Percentiles rank a stretch among this genome's conserved stretches.
Evolutionary conservation across 53 echinoderm and acorn worm genomes (phyloP).

Genomic region (Temnopleurus reevesii): DNA sequence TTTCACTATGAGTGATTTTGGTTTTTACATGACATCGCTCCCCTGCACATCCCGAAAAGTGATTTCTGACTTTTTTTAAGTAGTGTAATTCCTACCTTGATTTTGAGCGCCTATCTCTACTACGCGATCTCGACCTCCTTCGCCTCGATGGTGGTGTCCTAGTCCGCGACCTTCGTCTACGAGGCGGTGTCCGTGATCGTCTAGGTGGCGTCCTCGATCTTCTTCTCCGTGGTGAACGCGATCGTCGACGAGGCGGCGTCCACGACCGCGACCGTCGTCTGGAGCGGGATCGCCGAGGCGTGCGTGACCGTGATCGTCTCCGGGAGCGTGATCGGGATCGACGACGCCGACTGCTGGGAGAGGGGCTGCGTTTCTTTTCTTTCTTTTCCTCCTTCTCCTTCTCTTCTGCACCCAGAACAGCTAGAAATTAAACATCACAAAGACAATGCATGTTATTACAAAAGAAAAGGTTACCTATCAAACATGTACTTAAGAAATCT

Average conservation of each 20-base stretch:
- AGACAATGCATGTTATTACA: neutral
- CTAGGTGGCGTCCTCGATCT: conserved; percentile 70
- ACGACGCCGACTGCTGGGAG: conserved; percentile 61
- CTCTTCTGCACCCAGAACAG: conserved; percentile 45
- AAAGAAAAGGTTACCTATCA: neutral
- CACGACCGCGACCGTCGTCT: conserved; percentile 71
- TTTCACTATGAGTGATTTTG: too few species aligned
- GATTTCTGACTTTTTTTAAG: too few species aligned
- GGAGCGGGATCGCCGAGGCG: conserved; percentile 70
- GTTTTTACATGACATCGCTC: too few species aligned
- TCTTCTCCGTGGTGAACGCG: conserved; percentile 72
- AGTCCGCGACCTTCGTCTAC: conserved; percentile 64
- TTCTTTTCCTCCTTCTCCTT: conserved; percentile 71
- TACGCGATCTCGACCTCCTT: conserved; percentile 72
- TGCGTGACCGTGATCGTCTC: conserved; percentile 76
- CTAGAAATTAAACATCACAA: neutral
- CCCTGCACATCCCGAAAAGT: too few species aligned
- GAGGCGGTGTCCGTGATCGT: conserved; percentile 76
- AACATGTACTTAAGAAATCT: too few species aligned
- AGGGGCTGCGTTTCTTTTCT: conserved; percentile 70
- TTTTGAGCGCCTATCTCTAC: conserved; percentile 74
- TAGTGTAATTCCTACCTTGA: too few species aligned
- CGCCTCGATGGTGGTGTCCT: conserved; percentile 64
- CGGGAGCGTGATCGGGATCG: conserved; percentile 74
- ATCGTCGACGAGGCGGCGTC: conserved; percentile 71